Base-by-base conservation (phyloP, 2,797 vertebrate species). In the Schizopygopsis malacanthus region DNA sequence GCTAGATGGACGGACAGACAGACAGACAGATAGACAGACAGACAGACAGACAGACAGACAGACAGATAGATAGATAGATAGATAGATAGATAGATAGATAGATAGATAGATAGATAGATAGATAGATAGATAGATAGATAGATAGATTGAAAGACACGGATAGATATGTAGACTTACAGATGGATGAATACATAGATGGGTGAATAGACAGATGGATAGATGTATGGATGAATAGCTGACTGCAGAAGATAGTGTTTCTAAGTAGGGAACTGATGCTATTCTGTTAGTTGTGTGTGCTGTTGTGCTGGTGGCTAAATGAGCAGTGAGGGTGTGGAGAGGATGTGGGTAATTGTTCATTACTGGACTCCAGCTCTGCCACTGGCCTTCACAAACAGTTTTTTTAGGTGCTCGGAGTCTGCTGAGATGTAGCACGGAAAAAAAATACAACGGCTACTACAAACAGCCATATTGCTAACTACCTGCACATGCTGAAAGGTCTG, bases 261-360 rank as follows among this genome's bases (percentile, higher is more conserved):
- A 56, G 33, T 73, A 16, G 59, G 13, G 9, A 84, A 45, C 37
- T 84, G 37, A 52, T 45, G 50, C 12, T 56, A 28, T 70, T 59
- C 56, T 70, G n/a, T 70, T 28, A 56, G 75, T 59, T 45, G 15
- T n/a, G 18, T 50, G 67, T 43, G 37, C 67, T 75, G 45, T 84
- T 41, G 37, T 70, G 65, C 20, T 79, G 75, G 8, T 70, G 41
- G 65, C 50, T 85, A 18, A 70, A 61, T 65, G 76, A 50, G 28
- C 25, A 9, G 52, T 25, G 65, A 28, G 10, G 59, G 52, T 69
- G 45, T 77, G 83, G 63, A 79, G 37, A 71, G 50, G 65, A 56
- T 79, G 75, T 45, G 39, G 50, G 52, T 82, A 56, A 82, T 82
- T 82, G 67, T 82, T 82, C 80, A 82, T 82, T 72, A 56, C 80